Evolutionary conservation across 2,113 vertebrate species (phyloP).

Genomic region (Azemiops feae): DNA sequence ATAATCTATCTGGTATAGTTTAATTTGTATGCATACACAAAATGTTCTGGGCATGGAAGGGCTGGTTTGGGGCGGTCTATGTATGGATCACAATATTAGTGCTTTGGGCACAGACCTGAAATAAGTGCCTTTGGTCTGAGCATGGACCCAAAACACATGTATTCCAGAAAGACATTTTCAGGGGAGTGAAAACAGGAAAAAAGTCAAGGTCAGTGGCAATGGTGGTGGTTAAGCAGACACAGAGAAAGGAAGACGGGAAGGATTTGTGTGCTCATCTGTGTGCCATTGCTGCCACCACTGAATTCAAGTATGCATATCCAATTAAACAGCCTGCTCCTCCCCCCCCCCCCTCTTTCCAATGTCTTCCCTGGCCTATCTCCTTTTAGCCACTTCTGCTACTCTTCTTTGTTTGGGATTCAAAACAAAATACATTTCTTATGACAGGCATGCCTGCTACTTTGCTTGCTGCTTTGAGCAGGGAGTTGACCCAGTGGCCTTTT

Average conservation of each 20-base stretch:
- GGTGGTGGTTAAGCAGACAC: background rate
- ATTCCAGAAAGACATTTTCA: background rate
- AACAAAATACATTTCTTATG: background rate
- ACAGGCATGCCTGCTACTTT: background rate
- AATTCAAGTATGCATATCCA: background rate
- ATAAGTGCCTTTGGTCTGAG: background rate
- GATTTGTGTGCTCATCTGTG: background rate
- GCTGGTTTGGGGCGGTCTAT: background rate
- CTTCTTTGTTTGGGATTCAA: background rate
- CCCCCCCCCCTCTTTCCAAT: background rate
- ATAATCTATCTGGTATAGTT: background rate
- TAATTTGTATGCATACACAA: background rate
- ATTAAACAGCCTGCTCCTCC: background rate
- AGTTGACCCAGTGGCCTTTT: background rate
- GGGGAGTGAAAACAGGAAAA: background rate
- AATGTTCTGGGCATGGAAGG: background rate
- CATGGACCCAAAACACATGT: background rate
- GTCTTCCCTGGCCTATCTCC: background rate
- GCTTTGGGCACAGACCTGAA: background rate
- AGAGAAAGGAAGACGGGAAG: background rate
- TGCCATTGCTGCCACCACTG: background rate
- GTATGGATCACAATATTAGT: background rate
- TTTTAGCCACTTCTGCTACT: background rate
- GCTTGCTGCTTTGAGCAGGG: background rate
- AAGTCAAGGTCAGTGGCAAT: background rate